Evolutionary conservation across 64 coral and sea anemone genomes (phyloP).

Genomic region (Porites australiensis): DNA sequence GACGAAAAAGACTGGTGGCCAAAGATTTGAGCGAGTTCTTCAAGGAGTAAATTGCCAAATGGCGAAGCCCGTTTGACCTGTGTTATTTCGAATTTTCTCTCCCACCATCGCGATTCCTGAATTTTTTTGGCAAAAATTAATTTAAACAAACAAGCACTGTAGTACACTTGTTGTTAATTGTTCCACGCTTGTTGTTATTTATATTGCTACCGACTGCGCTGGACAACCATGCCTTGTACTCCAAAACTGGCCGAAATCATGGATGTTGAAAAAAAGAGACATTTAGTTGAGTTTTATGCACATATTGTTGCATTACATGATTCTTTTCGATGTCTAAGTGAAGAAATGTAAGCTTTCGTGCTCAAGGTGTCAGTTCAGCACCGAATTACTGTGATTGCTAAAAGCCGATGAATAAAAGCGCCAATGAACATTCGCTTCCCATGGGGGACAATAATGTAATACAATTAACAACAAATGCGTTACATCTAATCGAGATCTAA

Average conservation of each 20-base stretch:
- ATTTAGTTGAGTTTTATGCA: background rate
- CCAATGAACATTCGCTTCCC: background rate
- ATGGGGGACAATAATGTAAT: slow-evolving; percentile 21
- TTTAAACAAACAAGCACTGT: background rate
- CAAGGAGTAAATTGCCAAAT: too few species aligned
- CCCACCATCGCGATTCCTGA: background rate
- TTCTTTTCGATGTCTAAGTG: background rate
- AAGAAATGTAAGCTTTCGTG: background rate
- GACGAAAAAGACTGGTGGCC: background rate
- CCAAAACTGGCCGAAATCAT: background rate
- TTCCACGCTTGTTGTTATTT: background rate
- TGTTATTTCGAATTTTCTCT: background rate
- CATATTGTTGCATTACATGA: background rate
- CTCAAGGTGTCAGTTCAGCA: slow-evolving; percentile 11
- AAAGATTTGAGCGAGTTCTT: background rate
- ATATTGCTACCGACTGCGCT: background rate
- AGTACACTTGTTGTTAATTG: background rate
- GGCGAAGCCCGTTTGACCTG: background rate
- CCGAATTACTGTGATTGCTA: slow-evolving; percentile 19
- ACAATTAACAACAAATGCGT: slow-evolving; percentile 20
- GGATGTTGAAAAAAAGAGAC: background rate
- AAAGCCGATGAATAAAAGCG: background rate
- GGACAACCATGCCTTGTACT: background rate
- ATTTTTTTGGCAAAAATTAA: background rate
- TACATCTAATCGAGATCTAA: background rate